Evolutionary conservation across 2,888 invertebrate genomes (phyloP).

Genomic region (Platerodrilus igneus): DNA sequence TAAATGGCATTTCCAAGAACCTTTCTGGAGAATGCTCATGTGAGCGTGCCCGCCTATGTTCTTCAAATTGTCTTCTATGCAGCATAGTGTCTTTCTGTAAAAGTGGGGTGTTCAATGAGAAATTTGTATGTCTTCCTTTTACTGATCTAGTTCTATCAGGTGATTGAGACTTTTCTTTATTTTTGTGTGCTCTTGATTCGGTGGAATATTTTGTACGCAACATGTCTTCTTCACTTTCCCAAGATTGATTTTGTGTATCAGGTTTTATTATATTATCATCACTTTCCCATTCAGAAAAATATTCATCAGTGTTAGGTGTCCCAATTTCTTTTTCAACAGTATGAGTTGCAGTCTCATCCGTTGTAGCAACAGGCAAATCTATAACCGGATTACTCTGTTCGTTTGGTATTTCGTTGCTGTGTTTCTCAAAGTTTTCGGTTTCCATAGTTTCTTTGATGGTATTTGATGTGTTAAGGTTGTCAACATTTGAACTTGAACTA

Average conservation of each 20-base stretch:
- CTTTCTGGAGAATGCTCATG: constrained; percentile 15
- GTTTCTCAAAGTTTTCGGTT: no score
- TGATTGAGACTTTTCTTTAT: constrained; percentile 1
- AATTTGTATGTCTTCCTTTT: constrained; percentile 1
- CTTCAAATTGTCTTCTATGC: constrained; percentile 7
- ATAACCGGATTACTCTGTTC: no score
- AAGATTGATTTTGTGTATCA: constrained; percentile 23
- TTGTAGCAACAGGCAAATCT: no score
- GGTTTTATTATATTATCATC: constrained; percentile 32
- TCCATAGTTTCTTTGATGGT: no score
- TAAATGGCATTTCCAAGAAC: constrained; percentile 34
- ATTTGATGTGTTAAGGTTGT: no score
- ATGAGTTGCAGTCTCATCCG: no score
- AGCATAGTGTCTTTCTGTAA: constrained; percentile 14
- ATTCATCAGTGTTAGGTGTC: constrained; percentile 37
- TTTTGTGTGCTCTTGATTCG: not conserved
- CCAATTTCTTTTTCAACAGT: constrained; percentile 13
- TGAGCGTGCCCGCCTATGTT: constrained; percentile 6
- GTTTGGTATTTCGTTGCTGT: no score
- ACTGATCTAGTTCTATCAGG: not conserved
- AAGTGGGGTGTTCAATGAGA: no score
- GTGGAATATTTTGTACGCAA: constrained; percentile 1
- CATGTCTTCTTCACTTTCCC: constrained; percentile 32
- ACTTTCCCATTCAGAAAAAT: constrained; percentile 37
- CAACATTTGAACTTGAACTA: no score